A percentile compares a stretch with the other conserved stretches of the same genome.
These are phyloP conservation scores for Brachyhypopomus gauderio DNA, from an alignment of 2,113 vertebrate genomes.

Conservation along the genomic window DNA sequence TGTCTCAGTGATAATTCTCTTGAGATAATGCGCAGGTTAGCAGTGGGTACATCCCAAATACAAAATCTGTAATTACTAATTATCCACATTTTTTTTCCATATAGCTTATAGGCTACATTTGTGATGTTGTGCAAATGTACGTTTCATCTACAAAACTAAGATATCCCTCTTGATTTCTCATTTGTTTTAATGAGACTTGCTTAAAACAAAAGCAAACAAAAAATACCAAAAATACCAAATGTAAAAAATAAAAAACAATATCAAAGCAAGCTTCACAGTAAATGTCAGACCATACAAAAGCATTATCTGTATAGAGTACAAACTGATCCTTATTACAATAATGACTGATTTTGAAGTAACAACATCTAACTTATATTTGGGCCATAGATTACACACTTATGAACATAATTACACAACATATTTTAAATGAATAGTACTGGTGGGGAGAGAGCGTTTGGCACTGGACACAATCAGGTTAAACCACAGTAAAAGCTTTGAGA, in stretches of 20 bases:
- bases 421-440: background rate
- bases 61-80: too few relatives aligned
- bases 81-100: too few relatives aligned
- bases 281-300: conserved; percentile 53
- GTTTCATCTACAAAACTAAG: background rate
- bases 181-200: conserved; percentile 82
- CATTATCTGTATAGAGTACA: conserved; percentile 50
- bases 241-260: conserved; percentile 50
- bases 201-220: conserved; percentile 68
- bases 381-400: conserved; percentile 43
- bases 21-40: too few relatives aligned
- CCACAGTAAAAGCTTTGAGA: conserved; percentile 28
- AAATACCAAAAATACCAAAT: background rate
- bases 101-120: too few relatives aligned
- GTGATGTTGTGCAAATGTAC: too few relatives aligned
- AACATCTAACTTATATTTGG: conserved; percentile 49
- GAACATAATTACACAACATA: conserved; percentile 28
- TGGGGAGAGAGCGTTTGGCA: conserved; percentile 34
- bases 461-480: conserved; percentile 17
- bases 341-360: conserved; percentile 45
- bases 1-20: too few relatives aligned
- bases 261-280: conserved; percentile 71
- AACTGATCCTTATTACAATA: conserved; percentile 67
- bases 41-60: too few relatives aligned
- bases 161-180: conserved; percentile 56